Base-by-base conservation (phyloP, 1,140 invertebrate species). In the Drosophila baimaii region DNA sequence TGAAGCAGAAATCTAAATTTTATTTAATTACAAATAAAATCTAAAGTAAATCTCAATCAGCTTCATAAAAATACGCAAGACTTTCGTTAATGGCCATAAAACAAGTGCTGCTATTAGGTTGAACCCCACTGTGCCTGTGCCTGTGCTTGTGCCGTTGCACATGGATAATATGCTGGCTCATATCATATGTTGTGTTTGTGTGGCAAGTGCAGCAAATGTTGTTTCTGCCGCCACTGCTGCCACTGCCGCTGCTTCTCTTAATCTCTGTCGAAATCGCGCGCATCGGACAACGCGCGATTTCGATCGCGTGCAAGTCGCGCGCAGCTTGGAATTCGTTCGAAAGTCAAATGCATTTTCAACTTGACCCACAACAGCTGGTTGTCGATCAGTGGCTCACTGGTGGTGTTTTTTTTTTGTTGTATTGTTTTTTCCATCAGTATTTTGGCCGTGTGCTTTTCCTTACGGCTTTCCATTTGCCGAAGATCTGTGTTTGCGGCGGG, bases 281-380 rank as follows among this genome's bases (percentile, higher is more conserved):
- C 25, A 52, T 35, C 39, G 17, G 68, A 31, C 63, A 39, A 39
- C 35, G 65, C 43, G 73, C 77, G 64, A 39, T 86, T 86, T 72
- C 35, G 66, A 52, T 47, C 72, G 81, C 81, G 71, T 37, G 70
- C 71, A 68, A 85, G 39, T 72, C 75, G 82, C 82, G 39, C 58
- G 73, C 74, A 61, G 51, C 41, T 59, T 31, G 71, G 37, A 47
- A 43, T 43, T 77, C 29, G 55, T 43, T 63, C 57, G 54, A 77
- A 82, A 84, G 63, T 64, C 49, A 63, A 76, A 63, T 56, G 58
- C 84, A 83, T 88, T 84, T 88, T 88, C 80, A 88, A 88, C 83
- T 88, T 88, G 83, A 88, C 83, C 83, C 84, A 88, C 84, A 88
- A 80, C 27, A 66, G 46, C 31, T 35, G 61, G 41, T n/a, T 12